Conservation (phyloP, 2,888 invertebrate species). For the Frankliniella fusca region DNA sequence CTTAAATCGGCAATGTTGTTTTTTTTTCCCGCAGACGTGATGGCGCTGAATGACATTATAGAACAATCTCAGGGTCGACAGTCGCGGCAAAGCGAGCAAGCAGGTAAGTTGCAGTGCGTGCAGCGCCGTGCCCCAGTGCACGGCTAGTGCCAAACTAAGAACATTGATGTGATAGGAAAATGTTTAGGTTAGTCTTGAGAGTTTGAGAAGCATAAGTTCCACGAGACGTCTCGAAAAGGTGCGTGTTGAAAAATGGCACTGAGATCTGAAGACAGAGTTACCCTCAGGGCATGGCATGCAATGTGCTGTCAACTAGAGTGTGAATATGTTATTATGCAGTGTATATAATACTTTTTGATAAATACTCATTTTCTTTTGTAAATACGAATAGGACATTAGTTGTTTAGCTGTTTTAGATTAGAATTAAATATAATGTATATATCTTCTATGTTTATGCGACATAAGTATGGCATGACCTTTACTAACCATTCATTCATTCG, state of each 20-base stretch:
- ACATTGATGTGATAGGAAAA: not conserved
- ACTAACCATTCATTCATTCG: no score
- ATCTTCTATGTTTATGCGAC: conserved; percentile 31
- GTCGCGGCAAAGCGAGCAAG: conserved; percentile 63
- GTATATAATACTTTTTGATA: not conserved
- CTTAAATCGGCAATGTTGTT: not conserved
- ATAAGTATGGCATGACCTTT: no score
- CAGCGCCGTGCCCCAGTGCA: no score
- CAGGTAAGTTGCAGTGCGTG: not conserved
- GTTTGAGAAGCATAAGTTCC: not conserved
- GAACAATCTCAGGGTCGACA: conserved; percentile 90
- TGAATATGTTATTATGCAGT: not conserved
- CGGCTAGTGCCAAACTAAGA: no score
- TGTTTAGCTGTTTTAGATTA: not conserved
- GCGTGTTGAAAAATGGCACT: not conserved
- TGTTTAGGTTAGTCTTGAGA: not conserved
- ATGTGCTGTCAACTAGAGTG: not conserved
- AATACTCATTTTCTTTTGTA: not conserved
- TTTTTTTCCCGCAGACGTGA: conserved; percentile 86
- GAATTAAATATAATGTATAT: conserved; percentile 28
- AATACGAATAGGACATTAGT: not conserved
- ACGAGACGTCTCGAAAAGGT: not conserved
- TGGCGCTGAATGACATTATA: conserved; percentile 94
- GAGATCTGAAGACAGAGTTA: not conserved
- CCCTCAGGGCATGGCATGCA: conserved; percentile 6